Evolutionary conservation across 2,113 vertebrate genomes (phyloP).

Genomic region (Stercorarius parasiticus): DNA sequence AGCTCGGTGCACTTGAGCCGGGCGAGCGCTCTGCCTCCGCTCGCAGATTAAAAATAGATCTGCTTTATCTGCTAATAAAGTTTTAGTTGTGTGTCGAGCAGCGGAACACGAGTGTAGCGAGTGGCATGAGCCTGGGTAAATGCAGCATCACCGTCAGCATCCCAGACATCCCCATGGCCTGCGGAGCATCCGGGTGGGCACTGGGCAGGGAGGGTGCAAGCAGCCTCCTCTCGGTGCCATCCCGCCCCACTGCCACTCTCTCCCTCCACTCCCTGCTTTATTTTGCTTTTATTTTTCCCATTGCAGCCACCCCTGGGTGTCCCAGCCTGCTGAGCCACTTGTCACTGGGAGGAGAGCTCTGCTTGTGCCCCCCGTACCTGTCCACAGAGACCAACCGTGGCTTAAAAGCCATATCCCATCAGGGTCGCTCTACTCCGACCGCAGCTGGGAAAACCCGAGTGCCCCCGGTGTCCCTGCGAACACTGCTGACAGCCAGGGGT

Average conservation of each 20-base stretch:
- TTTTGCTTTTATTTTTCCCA: neutral
- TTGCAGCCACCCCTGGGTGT: neutral
- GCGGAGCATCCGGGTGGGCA: neutral
- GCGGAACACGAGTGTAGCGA: neutral
- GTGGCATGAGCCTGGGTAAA: neutral
- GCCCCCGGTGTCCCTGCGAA: neutral
- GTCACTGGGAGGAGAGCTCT: neutral
- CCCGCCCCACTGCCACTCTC: neutral
- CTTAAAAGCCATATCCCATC: neutral
- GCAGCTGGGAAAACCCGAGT: neutral
- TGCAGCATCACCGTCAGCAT: neutral
- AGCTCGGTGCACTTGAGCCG: too few species aligned
- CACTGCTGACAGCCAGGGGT: neutral
- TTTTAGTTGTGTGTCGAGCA: neutral
- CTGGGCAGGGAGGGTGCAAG: neutral
- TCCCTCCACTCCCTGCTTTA: neutral
- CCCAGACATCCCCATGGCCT: neutral
- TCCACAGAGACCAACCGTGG: neutral
- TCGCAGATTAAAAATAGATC: neutral
- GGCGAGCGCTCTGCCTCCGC: neutral
- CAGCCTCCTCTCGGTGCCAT: rapidly evolving
- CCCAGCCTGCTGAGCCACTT: neutral
- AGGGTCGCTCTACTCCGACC: neutral
- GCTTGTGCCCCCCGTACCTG: neutral
- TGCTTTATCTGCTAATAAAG: neutral